Percentiles rank a stretch among this genome's conserved stretches.
Evolutionary conservation across 2,888 invertebrate genomes (phyloP).

Genomic region (Mythimna albipuncta): DNA sequence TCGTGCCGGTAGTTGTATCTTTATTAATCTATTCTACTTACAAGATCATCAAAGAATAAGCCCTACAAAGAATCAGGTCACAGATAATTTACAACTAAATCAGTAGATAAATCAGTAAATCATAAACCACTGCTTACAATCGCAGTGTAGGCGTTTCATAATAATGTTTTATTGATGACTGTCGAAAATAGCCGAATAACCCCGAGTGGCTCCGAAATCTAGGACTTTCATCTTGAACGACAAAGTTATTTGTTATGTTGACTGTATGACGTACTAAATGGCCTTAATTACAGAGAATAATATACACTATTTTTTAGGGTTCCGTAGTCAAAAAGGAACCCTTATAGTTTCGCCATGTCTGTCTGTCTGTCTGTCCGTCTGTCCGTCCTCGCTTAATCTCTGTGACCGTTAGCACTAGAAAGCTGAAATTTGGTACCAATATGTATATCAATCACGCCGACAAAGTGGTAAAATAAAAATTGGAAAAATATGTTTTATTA

Average conservation of each 20-base stretch:
- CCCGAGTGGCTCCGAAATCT: constrained; percentile 9
- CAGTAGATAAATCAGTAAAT: constrained; percentile 24
- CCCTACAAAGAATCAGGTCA: not conserved
- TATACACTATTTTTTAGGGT: too few species aligned
- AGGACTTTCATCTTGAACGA: constrained; percentile 8
- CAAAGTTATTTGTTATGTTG: constrained; percentile 39
- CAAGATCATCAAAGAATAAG: not conserved
- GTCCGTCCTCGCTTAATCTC: too few species aligned
- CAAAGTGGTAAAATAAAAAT: too few species aligned
- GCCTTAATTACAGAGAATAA: not conserved
- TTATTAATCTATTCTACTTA: not conserved
- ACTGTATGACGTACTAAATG: constrained; percentile 13
- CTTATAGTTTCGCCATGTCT: too few species aligned
- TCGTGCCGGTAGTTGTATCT: too few species aligned
- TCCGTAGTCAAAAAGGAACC: too few species aligned
- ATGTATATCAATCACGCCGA: too few species aligned
- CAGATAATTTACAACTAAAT: constrained; percentile 21
- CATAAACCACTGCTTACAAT: constrained; percentile 29
- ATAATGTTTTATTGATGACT: constrained; percentile 58
- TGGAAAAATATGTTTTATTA: too few species aligned
- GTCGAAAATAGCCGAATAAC: constrained; percentile 25
- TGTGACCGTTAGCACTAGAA: too few species aligned
- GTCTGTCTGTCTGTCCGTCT: too few species aligned
- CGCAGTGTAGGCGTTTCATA: constrained; percentile 8
- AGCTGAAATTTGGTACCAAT: too few species aligned